Evolutionary conservation across 1,140 invertebrate species (phyloP), one percentile per base, ranked within the genome.

Genomic region (Formica selysi): DNA sequence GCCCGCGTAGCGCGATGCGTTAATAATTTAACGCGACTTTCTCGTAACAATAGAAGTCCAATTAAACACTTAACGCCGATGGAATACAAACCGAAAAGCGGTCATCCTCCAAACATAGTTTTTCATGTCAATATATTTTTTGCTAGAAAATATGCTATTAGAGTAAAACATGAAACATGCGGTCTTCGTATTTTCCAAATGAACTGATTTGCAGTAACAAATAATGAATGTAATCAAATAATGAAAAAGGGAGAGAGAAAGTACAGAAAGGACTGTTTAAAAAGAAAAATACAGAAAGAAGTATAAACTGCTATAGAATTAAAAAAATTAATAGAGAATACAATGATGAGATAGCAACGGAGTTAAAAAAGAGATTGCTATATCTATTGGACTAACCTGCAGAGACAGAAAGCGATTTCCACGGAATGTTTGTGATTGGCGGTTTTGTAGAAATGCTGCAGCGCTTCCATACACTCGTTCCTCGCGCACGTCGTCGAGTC

Each of bases 321-420:
- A 13, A 44, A 64, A 26, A 13, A 44, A 67, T 16, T n/a, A 29
- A 76, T 62, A 41, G n/a, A 38, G 22, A 29, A 62, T 41, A 11
- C 11, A 59, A 76, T 51, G 22, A 26, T 32, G 32, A 32, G 32
- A 32, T 22, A 74, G 41, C 54, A 65, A 57, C 36, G 16, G 32
- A 68, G 68, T 87, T 70, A 85, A 61, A 67, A 57, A 71, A 41
- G 51, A 79, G 48, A 74, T 59, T 74, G 13, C 16, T 44, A 13
- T 67, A 22, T 67, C 36, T 74, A 62, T 76, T 71, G 7, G 29
- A 96, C 97, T 97, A 95, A 98, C 98, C 97, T 98, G 98, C 98
- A 98, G 64, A 98, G 96, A 94, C 98, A 98, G 95, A 98, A 98
- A 85, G 98, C 98, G 88, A 98, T 97, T 93, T 98, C 98, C 79